Evolutionary conservation across 2,888 invertebrate species (phyloP).

Genomic region (Malachius bipustulatus): DNA sequence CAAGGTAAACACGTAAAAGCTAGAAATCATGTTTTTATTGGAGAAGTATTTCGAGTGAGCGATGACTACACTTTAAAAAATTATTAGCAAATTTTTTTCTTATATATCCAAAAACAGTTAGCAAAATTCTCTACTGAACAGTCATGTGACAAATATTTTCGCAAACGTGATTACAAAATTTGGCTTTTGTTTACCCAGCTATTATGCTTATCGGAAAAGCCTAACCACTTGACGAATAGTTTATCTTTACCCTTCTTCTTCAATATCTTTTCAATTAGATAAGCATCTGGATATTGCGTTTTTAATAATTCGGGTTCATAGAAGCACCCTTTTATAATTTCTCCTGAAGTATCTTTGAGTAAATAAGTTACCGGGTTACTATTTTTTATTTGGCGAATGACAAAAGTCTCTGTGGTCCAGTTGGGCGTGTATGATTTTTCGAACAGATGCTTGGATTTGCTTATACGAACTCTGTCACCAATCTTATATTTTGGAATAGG

Average conservation of each 20-base stretch:
- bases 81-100: no score
- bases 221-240: slow-evolving; percentile 22
- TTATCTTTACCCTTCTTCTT: slow-evolving; percentile 17
- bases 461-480: slow-evolving; percentile 26
- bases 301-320: slow-evolving; percentile 22
- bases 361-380: slow-evolving; percentile 26
- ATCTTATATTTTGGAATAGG: slow-evolving; percentile 17
- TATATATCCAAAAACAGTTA: no score
- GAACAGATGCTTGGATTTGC: slow-evolving; percentile 24
- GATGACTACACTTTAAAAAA: no score
- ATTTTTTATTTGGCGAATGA: slow-evolving; percentile 21
- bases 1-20: no score
- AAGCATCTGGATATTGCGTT: slow-evolving; percentile 20
- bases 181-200: no score
- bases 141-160: no score
- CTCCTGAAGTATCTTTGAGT: slow-evolving; percentile 21
- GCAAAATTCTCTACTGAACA: no score
- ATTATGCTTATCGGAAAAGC: slow-evolving; percentile 17
- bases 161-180: no score
- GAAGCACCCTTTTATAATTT: slow-evolving; percentile 23
- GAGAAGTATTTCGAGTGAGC: no score
- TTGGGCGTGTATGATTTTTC: slow-evolving; percentile 28
- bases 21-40: no score
- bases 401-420: slow-evolving; percentile 29
- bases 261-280: slow-evolving; percentile 24